Evolutionary conservation across 2,888 invertebrate species (phyloP).

Genomic region (Harmothoe impar): DNA sequence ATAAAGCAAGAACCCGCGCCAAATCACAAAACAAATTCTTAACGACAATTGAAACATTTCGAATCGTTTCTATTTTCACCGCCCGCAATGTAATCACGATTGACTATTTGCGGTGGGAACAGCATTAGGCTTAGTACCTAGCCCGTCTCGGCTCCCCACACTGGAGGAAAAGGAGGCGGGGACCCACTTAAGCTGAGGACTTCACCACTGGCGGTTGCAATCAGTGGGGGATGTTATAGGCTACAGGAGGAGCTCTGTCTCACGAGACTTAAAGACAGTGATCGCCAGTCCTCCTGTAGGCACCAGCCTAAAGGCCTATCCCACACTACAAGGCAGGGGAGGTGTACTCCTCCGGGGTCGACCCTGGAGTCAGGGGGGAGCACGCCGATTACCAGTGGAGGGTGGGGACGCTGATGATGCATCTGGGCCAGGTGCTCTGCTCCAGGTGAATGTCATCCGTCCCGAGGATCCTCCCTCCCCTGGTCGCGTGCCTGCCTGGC

Average conservation of each 20-base stretch:
- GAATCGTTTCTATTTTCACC: constrained; percentile 23
- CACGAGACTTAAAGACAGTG: constrained; percentile 13
- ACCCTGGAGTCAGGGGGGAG: neutral
- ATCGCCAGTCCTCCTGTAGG: neutral
- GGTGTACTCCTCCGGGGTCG: neutral
- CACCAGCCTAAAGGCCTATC: neutral
- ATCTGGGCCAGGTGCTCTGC: constrained; percentile 17
- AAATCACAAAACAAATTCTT: neutral
- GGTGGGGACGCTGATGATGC: constrained; percentile 26
- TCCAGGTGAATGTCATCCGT: constrained; percentile 46
- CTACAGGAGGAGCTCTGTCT: neutral
- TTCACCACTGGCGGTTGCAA: neutral
- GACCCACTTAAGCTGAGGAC: neutral
- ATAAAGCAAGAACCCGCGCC: neutral
- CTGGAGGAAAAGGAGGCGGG: neutral
- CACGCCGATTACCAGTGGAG: constrained; percentile 12
- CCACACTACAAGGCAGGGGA: neutral
- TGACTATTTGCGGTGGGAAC: neutral
- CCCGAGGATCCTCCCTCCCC: neutral
- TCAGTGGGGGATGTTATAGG: constrained; percentile 13
- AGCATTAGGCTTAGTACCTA: constrained; percentile 8
- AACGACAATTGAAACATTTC: constrained; percentile 23
- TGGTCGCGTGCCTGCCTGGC: neutral
- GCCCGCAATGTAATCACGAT: constrained; percentile 23
- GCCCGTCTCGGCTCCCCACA: neutral